Evolutionary conservation across 2,113 vertebrate genomes (phyloP).

Genomic region (Neopipo cinnamomea): DNA sequence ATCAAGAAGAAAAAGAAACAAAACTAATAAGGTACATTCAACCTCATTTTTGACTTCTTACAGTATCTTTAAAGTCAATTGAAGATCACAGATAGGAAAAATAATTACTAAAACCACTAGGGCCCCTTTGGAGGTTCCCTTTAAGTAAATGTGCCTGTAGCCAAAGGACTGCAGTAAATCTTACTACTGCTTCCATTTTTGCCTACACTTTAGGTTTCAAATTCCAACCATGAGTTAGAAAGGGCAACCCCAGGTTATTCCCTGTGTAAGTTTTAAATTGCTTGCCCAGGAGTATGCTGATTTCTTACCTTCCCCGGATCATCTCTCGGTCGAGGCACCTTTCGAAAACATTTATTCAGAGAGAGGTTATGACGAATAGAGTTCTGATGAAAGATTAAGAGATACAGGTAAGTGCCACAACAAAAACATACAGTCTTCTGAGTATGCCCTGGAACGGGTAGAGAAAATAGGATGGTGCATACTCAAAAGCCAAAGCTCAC

Average conservation of each 20-base stretch:
- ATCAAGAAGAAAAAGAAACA: background rate
- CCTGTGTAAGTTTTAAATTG: constrained; percentile 25
- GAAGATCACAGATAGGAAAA: background rate
- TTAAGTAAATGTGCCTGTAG: constrained; percentile 20
- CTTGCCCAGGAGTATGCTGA: background rate
- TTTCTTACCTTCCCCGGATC: constrained; percentile 93
- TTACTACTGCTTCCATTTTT: constrained; percentile 60
- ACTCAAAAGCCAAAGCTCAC: background rate
- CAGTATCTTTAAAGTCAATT: background rate
- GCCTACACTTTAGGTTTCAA: constrained; percentile 53
- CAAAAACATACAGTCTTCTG: background rate
- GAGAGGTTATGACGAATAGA: constrained; percentile 97
- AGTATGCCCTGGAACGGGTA: background rate
- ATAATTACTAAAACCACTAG: background rate
- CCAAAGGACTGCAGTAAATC: constrained; percentile 48
- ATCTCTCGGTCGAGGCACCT: constrained; percentile 92
- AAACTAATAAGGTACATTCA: background rate
- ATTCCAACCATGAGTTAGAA: constrained; percentile 40
- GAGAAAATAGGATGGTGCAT: background rate
- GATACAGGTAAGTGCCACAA: background rate
- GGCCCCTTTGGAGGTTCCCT: background rate
- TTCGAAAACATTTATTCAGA: constrained; percentile 96
- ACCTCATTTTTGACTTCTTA: background rate
- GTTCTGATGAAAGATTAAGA: constrained; percentile 78
- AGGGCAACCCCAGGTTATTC: constrained; percentile 29